A percentile compares a stretch with the other conserved stretches of the same genome.
These are phyloP conservation scores for Labeo calbasu DNA, from an alignment of 2,797 vertebrate species.

Conservation along the genomic window DNA sequence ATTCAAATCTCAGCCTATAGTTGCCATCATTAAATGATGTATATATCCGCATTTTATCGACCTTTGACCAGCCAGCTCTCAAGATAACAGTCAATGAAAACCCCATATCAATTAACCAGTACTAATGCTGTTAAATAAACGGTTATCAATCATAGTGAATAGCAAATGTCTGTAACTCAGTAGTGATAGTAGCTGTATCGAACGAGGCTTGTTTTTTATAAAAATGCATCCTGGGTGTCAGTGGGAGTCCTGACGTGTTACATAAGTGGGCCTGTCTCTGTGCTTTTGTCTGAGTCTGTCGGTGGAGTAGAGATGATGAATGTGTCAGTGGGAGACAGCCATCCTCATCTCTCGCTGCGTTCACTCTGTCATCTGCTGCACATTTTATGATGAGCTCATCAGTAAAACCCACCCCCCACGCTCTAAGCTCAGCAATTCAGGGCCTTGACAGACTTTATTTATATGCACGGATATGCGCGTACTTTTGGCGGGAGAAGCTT, in stretches of 20 bases:
- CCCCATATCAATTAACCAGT: neutral
- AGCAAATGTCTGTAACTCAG: neutral
- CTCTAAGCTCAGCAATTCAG: constrained; percentile 56
- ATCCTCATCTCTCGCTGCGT: constrained; percentile 40
- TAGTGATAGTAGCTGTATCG: constrained; percentile 16
- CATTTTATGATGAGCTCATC: constrained; percentile 60
- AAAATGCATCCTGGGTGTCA: constrained; percentile 33
- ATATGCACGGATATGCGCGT: constrained; percentile 59
- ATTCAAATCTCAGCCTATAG: neutral
- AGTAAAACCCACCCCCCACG: constrained; percentile 51
- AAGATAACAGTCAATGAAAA: neutral
- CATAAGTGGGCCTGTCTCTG: constrained; percentile 52
- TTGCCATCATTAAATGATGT: neutral
- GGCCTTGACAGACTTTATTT: constrained; percentile 41
- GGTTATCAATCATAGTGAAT: neutral
- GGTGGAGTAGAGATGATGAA: constrained; percentile 53
- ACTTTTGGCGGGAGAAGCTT: constrained; percentile 50
- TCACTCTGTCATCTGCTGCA: constrained; percentile 42
- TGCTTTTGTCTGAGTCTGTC: constrained; percentile 49
- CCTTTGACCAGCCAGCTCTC: neutral
- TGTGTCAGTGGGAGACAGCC: constrained; percentile 54
- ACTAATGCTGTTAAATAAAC: neutral
- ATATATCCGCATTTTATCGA: neutral
- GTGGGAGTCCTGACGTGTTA: constrained; percentile 46
- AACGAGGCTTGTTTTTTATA: constrained; percentile 8